These are phyloP conservation scores for Microplitis demolitor DNA, from an alignment of 1,140 invertebrate genomes.

Conservation along the genomic window DNA sequence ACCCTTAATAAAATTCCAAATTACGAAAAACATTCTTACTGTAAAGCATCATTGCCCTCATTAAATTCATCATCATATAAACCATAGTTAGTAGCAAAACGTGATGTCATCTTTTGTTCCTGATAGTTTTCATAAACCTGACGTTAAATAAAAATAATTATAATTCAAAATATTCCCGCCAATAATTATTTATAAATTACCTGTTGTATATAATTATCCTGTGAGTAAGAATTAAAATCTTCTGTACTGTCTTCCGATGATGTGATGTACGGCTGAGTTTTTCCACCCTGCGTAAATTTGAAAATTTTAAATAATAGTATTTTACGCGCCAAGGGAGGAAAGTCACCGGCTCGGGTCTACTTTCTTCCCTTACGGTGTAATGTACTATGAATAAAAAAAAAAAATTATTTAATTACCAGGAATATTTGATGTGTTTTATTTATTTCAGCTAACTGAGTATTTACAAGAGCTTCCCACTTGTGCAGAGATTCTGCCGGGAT, in stretches of 20 bases:
- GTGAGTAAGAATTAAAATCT: conserved; percentile 63
- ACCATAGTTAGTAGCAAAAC: conserved; percentile 69
- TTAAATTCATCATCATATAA: conserved; percentile 72
- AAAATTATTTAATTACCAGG: conserved; percentile 55
- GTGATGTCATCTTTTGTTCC: conserved; percentile 66
- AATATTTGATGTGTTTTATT: conserved; percentile 68
- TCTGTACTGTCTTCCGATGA: conserved; percentile 64
- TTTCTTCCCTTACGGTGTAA: background rate
- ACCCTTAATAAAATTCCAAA: conserved; percentile 1
- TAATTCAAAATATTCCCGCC: background rate
- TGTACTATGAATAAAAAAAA: conserved; percentile 24
- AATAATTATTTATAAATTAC: conserved; percentile 42
- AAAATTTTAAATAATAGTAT: background rate
- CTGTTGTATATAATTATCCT: conserved; percentile 65
- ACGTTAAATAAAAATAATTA: conserved; percentile 24
- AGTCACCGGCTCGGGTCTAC: background rate
- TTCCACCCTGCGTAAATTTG: conserved; percentile 39
- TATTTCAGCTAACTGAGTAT: conserved; percentile 63
- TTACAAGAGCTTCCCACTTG: conserved; percentile 68
- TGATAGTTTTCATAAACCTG: conserved; percentile 68
- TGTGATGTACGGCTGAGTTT: conserved; percentile 42
- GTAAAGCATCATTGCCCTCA: conserved; percentile 67
- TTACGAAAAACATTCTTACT: conserved; percentile 43
- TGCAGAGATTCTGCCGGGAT: conserved; percentile 63
- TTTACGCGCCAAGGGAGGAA: too few relatives aligned